These are phyloP conservation scores for Rhaphigaster nebulosa DNA, from an alignment of 2,888 invertebrate species.

Conservation along the genomic window DNA sequence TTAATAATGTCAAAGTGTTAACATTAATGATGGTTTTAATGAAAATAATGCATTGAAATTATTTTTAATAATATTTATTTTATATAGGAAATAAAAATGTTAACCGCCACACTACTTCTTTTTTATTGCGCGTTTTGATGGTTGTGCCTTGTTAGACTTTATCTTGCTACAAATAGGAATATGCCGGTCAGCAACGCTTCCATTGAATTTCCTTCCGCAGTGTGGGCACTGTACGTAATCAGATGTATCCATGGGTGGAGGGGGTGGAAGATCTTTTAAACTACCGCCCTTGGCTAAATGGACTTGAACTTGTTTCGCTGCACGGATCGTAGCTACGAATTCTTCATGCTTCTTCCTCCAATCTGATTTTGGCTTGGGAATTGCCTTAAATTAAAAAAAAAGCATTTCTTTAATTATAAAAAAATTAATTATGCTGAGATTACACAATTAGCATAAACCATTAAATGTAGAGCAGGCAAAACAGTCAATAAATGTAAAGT, in stretches of 20 bases:
- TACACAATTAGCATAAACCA: too few species aligned
- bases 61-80: too few species aligned
- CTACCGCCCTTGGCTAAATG: slow-evolving; percentile 88
- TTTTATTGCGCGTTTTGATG: slow-evolving; percentile 66
- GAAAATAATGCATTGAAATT: too few species aligned
- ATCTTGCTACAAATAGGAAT: slow-evolving; percentile 92
- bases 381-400: background rate
- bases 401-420: background rate
- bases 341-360: slow-evolving; percentile 96
- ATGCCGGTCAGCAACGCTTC: slow-evolving; percentile 87
- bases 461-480: too few species aligned
- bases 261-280: slow-evolving; percentile 88
- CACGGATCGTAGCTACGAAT: slow-evolving; percentile 90
- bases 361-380: slow-evolving; percentile 72
- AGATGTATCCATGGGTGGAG: slow-evolving; percentile 89
- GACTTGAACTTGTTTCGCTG: slow-evolving; percentile 87
- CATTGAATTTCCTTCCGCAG: slow-evolving; percentile 88
- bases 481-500: background rate
- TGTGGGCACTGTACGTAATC: slow-evolving; percentile 88
- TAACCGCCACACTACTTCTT: too few species aligned
- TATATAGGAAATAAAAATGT: too few species aligned
- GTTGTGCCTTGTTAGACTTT: slow-evolving; percentile 81
- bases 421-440: background rate
- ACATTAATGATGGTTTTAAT: too few species aligned
- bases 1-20: too few species aligned